These are phyloP conservation scores for Cheilosia vulpina DNA, from an alignment of 2,888 invertebrate genomes.

Conservation along the genomic window DNA sequence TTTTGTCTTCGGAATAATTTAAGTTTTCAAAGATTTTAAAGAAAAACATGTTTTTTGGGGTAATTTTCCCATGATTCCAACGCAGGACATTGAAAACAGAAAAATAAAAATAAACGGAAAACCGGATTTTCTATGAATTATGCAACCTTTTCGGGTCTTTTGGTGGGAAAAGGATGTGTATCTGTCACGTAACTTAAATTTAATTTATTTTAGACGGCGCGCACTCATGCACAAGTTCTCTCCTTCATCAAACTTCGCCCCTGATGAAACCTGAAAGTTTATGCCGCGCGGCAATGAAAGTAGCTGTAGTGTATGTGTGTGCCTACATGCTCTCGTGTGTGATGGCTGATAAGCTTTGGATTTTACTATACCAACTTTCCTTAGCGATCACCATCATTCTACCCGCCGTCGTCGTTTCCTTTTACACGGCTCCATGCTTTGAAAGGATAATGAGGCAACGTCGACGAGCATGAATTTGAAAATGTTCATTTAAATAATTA, in stretches of 20 bases:
- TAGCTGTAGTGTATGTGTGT: background rate
- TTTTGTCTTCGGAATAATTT: background rate
- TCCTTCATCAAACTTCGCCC: background rate
- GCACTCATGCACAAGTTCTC: slow-evolving; percentile 9
- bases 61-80: slow-evolving; percentile 40
- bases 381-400: slow-evolving; percentile 12
- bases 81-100: background rate
- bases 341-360: background rate
- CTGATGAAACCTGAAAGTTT: background rate
- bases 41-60: slow-evolving; percentile 43
- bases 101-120: background rate
- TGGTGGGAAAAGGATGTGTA: slow-evolving; percentile 5
- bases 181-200: background rate
- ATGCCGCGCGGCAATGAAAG: background rate
- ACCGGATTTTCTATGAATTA: slow-evolving; percentile 52
- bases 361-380: background rate
- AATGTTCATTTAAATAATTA: slow-evolving; percentile 60
- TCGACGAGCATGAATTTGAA: slow-evolving; percentile 13
- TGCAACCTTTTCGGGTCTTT: background rate
- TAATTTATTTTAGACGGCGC: slow-evolving; percentile 17
- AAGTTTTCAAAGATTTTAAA: slow-evolving; percentile 14
- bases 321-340: background rate
- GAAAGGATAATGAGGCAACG: slow-evolving; percentile 22
- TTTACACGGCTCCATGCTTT: slow-evolving; percentile 20
- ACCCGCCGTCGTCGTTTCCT: background rate